Evolutionary conservation across 2,888 invertebrate species (phyloP).

Genomic region (Erebia epiphron): DNA sequence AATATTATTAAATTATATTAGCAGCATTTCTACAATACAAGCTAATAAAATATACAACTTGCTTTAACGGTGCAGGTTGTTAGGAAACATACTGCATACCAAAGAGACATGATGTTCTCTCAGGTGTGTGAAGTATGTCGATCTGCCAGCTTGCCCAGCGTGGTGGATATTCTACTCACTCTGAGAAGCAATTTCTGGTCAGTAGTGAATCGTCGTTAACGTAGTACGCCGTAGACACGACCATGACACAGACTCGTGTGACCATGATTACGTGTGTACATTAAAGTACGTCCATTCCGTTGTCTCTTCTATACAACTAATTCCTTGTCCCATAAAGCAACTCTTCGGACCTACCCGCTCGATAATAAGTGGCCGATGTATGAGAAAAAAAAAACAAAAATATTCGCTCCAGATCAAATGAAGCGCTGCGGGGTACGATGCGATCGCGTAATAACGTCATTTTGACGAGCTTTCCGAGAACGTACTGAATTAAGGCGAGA

Average conservation of each 20-base stretch:
- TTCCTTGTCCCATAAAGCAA: slow-evolving; percentile 31
- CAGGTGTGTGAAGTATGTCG: no score
- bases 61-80: no score
- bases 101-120: no score
- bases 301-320: slow-evolving; percentile 34
- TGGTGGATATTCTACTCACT: no score
- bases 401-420: slow-evolving; percentile 75
- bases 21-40: background rate
- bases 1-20: background rate
- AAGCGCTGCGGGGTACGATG: slow-evolving; percentile 48
- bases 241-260: no score
- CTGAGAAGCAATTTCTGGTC: no score
- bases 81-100: no score
- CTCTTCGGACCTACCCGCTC: slow-evolving; percentile 47
- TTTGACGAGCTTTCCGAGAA: slow-evolving; percentile 37
- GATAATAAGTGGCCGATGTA: slow-evolving; percentile 55
- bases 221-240: no score
- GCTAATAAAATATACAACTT: no score
- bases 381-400: slow-evolving; percentile 52
- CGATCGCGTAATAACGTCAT: slow-evolving; percentile 37
- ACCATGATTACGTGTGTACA: no score
- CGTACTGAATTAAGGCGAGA: background rate
- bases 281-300: background rate
- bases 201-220: no score
- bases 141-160: no score